Conservation (phyloP, 2,888 invertebrate genomes). For the Dryobotodes eremita region DNA sequence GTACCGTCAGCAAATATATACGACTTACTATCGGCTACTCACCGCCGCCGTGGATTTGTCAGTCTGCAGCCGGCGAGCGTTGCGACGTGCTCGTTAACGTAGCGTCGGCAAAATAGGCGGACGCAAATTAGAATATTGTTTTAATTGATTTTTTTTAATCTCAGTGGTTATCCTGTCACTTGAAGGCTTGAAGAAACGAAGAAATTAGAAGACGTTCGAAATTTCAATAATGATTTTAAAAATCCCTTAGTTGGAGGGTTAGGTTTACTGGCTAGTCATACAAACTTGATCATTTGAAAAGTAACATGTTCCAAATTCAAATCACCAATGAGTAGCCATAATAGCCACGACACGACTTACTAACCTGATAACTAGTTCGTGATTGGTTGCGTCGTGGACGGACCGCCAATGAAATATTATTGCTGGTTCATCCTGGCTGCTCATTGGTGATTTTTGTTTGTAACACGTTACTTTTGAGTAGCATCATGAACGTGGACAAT, state of each 20-base stretch:
- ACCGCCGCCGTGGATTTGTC: slow-evolving; percentile 87
- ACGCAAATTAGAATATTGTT: slow-evolving; percentile 41
- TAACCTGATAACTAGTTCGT: neutral
- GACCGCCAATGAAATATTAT: neutral
- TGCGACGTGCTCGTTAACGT: slow-evolving; percentile 73
- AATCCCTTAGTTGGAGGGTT: neutral
- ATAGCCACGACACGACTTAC: neutral
- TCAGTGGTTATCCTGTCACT: too few relatives aligned
- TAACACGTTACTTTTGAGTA: neutral
- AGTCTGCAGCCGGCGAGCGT: slow-evolving; percentile 74
- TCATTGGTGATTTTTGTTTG: neutral
- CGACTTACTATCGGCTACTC: slow-evolving; percentile 87
- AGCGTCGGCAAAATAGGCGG: slow-evolving; percentile 68
- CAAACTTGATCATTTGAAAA: neutral
- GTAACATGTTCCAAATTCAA: neutral
- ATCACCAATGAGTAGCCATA: neutral
- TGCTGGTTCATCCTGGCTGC: neutral
- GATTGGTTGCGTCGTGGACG: neutral
- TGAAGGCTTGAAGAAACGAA: neutral
- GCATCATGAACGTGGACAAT: neutral
- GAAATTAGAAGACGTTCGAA: neutral
- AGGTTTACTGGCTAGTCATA: neutral
- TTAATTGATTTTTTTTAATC: slow-evolving; percentile 22
- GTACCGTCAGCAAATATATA: slow-evolving; percentile 88
- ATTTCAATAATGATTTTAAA: neutral